A percentile compares a stretch with the other conserved stretches of the same genome.
Evolutionary conservation across 2,888 invertebrate genomes (phyloP).

Genomic region (Agrotis exclamationis): DNA sequence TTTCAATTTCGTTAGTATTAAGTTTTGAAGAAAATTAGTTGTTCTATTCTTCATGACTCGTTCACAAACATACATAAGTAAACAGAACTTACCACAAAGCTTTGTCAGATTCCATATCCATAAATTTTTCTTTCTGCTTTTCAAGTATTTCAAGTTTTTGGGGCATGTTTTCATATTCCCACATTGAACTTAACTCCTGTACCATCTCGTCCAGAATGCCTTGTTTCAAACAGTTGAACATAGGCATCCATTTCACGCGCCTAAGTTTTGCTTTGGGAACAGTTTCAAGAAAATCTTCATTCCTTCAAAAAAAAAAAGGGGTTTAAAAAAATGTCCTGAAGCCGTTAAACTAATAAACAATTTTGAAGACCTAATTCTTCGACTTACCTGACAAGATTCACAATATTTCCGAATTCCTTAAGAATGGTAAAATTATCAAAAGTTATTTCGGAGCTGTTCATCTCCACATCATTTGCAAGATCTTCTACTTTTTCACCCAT

Average conservation of each 20-base stretch:
- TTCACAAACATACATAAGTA: not conserved
- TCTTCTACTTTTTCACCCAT: conserved; percentile 79
- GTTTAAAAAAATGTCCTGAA: not conserved
- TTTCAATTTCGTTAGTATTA: too few relatives aligned
- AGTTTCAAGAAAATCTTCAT: conserved; percentile 86
- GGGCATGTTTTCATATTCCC: conserved; percentile 86
- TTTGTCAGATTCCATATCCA: conserved; percentile 73
- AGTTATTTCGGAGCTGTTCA: conserved; percentile 76
- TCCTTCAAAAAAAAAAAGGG: conserved; percentile 70
- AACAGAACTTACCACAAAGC: conserved; percentile 73
- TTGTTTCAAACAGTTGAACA: conserved; percentile 86
- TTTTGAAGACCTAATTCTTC: not conserved
- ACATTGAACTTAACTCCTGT: conserved; percentile 85
- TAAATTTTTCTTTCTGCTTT: conserved; percentile 84
- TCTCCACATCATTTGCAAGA: conserved; percentile 73
- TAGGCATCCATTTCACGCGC: conserved; percentile 86
- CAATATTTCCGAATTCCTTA: conserved; percentile 86
- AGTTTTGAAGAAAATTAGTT: too few relatives aligned
- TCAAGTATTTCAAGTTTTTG: conserved; percentile 82
- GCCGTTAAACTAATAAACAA: not conserved
- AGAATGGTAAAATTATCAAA: conserved; percentile 85
- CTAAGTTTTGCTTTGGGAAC: conserved; percentile 84
- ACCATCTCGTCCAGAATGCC: conserved; percentile 84
- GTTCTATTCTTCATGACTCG: not conserved
- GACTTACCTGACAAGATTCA: conserved; percentile 81